A percentile compares a stretch with the other conserved stretches of the same genome.
These are phyloP conservation scores for Leuciscus waleckii DNA, from an alignment of 2,797 vertebrate species.

Conservation along the genomic window DNA sequence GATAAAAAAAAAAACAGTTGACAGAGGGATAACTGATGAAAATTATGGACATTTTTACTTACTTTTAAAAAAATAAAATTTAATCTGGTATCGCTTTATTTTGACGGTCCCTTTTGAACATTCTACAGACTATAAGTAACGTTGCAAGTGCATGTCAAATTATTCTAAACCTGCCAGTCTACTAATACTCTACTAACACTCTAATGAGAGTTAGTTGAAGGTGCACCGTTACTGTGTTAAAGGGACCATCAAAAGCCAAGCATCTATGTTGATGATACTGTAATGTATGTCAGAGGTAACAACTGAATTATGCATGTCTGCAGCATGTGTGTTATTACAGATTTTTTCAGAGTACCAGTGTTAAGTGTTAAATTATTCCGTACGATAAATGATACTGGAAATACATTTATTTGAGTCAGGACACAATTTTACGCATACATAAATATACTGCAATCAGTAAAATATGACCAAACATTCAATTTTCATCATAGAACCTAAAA, in stretches of 20 bases:
- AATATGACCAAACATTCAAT: not conserved
- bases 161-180: no score
- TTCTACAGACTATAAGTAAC: no score
- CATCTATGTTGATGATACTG: not conserved
- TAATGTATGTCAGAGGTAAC: not conserved
- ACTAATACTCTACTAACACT: no score
- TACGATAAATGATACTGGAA: not conserved
- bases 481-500: constrained; percentile 4
- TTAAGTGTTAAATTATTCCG: not conserved
- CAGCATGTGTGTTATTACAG: not conserved
- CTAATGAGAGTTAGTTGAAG: no score
- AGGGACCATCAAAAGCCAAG: not conserved
- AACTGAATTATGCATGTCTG: not conserved
- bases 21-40: not conserved
- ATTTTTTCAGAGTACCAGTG: not conserved
- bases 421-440: not conserved
- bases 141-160: no score
- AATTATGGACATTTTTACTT: not conserved
- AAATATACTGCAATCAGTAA: constrained; percentile 5
- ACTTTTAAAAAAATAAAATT: no score
- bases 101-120: no score
- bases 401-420: not conserved
- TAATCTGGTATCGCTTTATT: no score
- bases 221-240: no score
- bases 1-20: not conserved